Percentiles rank a stretch among this genome's conserved stretches.
Conservation (phyloP, 1,140 invertebrate genomes). For the Drosophila parvula region DNA sequence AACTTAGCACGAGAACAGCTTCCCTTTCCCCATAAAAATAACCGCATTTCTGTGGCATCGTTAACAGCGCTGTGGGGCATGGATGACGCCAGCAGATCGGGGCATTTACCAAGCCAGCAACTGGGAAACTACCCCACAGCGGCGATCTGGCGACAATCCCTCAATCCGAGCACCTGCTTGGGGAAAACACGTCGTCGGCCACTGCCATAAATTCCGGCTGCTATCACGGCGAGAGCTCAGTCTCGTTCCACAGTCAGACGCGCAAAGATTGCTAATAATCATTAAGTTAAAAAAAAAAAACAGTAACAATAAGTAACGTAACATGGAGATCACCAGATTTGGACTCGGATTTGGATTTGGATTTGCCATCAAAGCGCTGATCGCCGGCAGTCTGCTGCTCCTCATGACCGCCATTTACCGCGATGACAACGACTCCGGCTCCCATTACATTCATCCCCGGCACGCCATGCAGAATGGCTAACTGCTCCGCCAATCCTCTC, state of each 20-base stretch:
- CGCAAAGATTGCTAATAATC: slow-evolving; percentile 20
- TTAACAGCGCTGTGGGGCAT: slow-evolving; percentile 3
- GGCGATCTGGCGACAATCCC: slow-evolving; percentile 2
- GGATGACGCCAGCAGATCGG: slow-evolving; percentile 16
- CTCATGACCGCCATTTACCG: slow-evolving; percentile 60
- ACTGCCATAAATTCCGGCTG: slow-evolving; percentile 25
- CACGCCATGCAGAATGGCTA: slow-evolving; percentile 45
- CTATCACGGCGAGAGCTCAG: slow-evolving; percentile 26
- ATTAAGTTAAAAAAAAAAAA: too few species aligned
- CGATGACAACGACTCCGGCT: slow-evolving; percentile 49
- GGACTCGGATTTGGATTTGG: slow-evolving; percentile 1
- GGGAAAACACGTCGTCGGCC: slow-evolving; percentile 32
- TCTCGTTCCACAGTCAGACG: slow-evolving; percentile 28
- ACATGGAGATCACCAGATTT: slow-evolving; percentile 10
- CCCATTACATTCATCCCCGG: slow-evolving; percentile 64
- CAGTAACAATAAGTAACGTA: not conserved
- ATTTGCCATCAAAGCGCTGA: slow-evolving; percentile 19
- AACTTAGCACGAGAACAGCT: not conserved
- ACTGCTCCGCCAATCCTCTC: not conserved
- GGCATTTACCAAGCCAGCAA: slow-evolving; percentile 29
- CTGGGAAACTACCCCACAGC: slow-evolving; percentile 36
- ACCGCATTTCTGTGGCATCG: slow-evolving; percentile 7
- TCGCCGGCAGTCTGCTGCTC: slow-evolving; percentile 46
- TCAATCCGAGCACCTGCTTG: slow-evolving; percentile 5
- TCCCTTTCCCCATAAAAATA: not conserved